Evolutionary conservation across 2,888 invertebrate genomes (phyloP).

Genomic region (Fragum whitleyi): DNA sequence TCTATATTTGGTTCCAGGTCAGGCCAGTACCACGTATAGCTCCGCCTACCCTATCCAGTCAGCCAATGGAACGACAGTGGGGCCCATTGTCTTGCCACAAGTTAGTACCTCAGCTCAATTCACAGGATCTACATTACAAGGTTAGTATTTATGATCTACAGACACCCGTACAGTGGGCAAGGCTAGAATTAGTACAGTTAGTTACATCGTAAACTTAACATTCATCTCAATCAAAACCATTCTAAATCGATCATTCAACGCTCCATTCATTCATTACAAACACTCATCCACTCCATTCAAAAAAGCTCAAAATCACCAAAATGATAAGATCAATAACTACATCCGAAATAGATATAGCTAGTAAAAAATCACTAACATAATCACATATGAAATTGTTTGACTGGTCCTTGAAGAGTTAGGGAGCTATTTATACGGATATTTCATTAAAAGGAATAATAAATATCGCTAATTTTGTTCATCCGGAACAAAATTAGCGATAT

Average conservation of each 20-base stretch:
- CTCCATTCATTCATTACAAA: not conserved
- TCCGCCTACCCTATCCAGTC: constrained; percentile 24
- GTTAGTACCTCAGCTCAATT: constrained; percentile 62
- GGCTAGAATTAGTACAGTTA: too few relatives aligned
- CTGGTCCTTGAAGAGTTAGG: too few relatives aligned
- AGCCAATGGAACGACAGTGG: constrained; percentile 19
- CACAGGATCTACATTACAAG: constrained; percentile 43
- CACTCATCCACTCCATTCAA: not conserved
- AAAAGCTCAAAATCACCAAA: not conserved
- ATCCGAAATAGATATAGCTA: too few relatives aligned
- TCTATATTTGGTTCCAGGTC: constrained; percentile 44
- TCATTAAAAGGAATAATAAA: too few relatives aligned
- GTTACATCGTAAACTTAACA: too few relatives aligned
- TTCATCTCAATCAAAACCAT: too few relatives aligned
- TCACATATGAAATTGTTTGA: not conserved
- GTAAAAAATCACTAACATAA: not conserved
- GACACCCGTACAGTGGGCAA: too few relatives aligned
- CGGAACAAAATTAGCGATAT: too few relatives aligned
- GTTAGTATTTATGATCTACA: constrained; percentile 2
- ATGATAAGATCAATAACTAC: too few relatives aligned
- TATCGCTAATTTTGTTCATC: too few relatives aligned
- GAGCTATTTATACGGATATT: too few relatives aligned
- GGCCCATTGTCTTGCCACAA: constrained; percentile 63
- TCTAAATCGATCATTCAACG: too few relatives aligned
- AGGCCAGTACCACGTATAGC: constrained; percentile 55